Percentiles rank a stretch among this genome's conserved stretches.
Conservation (phyloP, 2,888 invertebrate species). For the Autographa gamma region DNA sequence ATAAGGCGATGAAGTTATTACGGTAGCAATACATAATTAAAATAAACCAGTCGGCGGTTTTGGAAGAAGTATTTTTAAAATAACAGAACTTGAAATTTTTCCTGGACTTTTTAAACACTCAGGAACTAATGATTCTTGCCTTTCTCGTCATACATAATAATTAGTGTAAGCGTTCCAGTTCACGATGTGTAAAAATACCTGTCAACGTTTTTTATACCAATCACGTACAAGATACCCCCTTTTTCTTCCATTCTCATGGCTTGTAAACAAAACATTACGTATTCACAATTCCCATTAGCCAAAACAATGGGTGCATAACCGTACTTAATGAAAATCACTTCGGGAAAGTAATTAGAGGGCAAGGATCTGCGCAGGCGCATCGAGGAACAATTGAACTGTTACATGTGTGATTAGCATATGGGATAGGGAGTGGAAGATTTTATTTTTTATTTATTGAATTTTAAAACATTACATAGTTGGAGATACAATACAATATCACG, state of each 20-base stretch:
- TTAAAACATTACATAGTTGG: too few relatives aligned
- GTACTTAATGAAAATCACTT: slow-evolving; percentile 64
- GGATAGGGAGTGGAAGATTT: slow-evolving; percentile 54
- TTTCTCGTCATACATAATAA: not conserved
- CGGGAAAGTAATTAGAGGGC: slow-evolving; percentile 63
- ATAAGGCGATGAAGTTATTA: slow-evolving; percentile 18
- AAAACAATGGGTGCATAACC: slow-evolving; percentile 57
- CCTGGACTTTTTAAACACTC: not conserved
- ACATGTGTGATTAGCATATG: slow-evolving; percentile 64
- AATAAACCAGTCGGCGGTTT: not conserved
- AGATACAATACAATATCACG: too few relatives aligned
- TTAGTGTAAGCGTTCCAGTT: not conserved
- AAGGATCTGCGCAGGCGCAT: slow-evolving; percentile 50
- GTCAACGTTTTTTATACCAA: not conserved
- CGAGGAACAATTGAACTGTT: slow-evolving; percentile 66
- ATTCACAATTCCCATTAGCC: slow-evolving; percentile 40
- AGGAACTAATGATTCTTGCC: not conserved
- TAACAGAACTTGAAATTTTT: not conserved
- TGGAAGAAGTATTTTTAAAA: not conserved
- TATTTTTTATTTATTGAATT: too few relatives aligned
- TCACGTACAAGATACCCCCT: not conserved
- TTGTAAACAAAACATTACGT: slow-evolving; percentile 48
- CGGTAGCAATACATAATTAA: slow-evolving; percentile 1
- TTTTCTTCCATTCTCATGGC: slow-evolving; percentile 17
- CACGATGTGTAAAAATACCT: not conserved